A percentile compares a stretch with the other conserved stretches of the same genome.
Conservation (phyloP, 2,113 vertebrate genomes). For the Delphinus delphis region DNA sequence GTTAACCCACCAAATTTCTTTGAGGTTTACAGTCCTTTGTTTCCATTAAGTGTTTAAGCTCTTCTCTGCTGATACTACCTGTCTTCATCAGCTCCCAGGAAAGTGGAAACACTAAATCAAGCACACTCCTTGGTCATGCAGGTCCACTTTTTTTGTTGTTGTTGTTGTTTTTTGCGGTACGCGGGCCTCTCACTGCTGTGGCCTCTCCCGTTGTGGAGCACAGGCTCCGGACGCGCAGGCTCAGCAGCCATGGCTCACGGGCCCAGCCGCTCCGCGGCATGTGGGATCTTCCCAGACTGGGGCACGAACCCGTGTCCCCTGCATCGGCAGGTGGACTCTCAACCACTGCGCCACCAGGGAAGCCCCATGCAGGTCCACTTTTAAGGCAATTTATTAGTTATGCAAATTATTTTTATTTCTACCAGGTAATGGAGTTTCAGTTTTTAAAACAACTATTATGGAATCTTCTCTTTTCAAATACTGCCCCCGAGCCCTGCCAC, state of each 20-base stretch:
- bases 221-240: too few species aligned
- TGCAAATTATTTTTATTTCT: constrained; percentile 22
- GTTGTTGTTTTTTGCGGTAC: too few species aligned
- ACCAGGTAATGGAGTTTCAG: neutral
- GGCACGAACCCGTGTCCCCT: too few species aligned
- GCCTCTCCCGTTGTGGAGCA: too few species aligned
- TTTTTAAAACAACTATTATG: neutral
- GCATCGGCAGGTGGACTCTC: too few species aligned
- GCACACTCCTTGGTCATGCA: neutral
- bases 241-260: too few species aligned
- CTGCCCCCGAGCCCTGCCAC: accelerated
- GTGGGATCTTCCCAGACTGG: too few species aligned
- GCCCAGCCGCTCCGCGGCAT: too few species aligned
- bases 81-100: neutral
- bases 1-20: neutral
- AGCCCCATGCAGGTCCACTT: neutral
- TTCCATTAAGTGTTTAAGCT: neutral
- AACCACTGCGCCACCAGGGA: too few species aligned
- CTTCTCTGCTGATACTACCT: neutral
- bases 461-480: neutral
- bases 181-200: too few species aligned
- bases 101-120: neutral
- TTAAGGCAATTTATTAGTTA: neutral
- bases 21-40: neutral
- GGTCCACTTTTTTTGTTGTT: neutral